These are phyloP conservation scores for Cantharis rufa DNA, from an alignment of 2,888 invertebrate genomes.

Conservation along the genomic window DNA sequence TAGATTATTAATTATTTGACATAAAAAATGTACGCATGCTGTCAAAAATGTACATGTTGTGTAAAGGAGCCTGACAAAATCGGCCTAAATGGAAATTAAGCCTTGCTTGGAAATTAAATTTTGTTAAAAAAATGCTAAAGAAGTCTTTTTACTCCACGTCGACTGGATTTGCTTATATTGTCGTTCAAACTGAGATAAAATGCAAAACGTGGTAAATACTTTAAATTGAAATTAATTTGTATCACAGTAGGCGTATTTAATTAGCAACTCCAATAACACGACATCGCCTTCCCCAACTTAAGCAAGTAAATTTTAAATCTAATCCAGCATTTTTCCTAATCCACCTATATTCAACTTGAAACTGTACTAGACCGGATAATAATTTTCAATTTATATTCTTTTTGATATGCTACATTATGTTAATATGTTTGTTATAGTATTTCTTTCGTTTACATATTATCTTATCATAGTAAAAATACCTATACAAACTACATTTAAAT, in stretches of 20 bases:
- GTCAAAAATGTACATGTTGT: too few relatives aligned
- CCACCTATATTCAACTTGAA: background rate
- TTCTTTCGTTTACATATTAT: background rate
- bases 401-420: background rate
- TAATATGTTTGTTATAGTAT: conserved; percentile 4
- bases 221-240: conserved; percentile 27
- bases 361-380: background rate
- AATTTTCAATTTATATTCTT: conserved; percentile 29
- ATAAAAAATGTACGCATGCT: too few relatives aligned
- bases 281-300: conserved; percentile 7
- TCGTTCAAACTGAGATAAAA: background rate
- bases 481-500: background rate
- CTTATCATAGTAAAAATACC: background rate
- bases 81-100: background rate
- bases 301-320: background rate
- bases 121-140: background rate
- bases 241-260: conserved; percentile 28
- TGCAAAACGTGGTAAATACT: conserved; percentile 15
- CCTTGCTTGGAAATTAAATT: background rate
- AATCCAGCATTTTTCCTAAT: background rate
- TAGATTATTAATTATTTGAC: too few relatives aligned
- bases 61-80: too few relatives aligned
- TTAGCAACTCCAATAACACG: conserved; percentile 16
- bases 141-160: background rate
- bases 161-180: background rate